Conservation (phyloP, 2,113 vertebrate genomes). For the Mugil cephalus region DNA sequence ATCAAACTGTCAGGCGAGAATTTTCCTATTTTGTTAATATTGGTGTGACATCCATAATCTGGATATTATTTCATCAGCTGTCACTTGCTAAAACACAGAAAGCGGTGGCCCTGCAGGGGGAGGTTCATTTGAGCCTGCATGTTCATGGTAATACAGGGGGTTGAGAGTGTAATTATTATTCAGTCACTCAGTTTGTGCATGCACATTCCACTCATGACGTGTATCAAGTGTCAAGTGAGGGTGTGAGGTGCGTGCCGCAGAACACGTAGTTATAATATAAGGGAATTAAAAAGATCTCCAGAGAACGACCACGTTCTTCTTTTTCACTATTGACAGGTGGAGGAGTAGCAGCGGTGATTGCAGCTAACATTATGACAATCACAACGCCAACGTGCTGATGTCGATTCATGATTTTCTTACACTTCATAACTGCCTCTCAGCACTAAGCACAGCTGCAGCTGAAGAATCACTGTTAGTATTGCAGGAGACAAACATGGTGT, state of each 20-base stretch:
- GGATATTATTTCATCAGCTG: conserved; percentile 34
- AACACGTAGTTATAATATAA: background rate
- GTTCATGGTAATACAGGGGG: background rate
- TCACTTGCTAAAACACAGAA: conserved; percentile 3
- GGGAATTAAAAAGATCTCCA: too few relatives aligned
- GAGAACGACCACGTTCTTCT: background rate
- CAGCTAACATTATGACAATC: too few relatives aligned
- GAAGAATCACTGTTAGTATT: too few relatives aligned
- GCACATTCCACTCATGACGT: background rate
- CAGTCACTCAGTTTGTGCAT: background rate
- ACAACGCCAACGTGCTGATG: too few relatives aligned
- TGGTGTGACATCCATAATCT: conserved; percentile 19
- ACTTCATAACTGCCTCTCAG: too few relatives aligned
- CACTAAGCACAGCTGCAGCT: too few relatives aligned
- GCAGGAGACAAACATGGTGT: too few relatives aligned
- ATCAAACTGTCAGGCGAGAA: conserved; percentile 17
- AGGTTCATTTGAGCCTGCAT: background rate
- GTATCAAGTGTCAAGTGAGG: background rate
- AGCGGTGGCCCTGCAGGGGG: conserved; percentile 4
- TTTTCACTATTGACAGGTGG: too few relatives aligned
- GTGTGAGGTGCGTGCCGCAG: background rate
- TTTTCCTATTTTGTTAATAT: conserved; percentile 36
- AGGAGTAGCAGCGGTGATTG: too few relatives aligned
- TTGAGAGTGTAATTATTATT: conserved; percentile 11
- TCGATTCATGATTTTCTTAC: too few relatives aligned